These are phyloP conservation scores for Xenopus tropicalis DNA, from an alignment of 2,113 vertebrate genomes.

Conservation along the genomic window DNA sequence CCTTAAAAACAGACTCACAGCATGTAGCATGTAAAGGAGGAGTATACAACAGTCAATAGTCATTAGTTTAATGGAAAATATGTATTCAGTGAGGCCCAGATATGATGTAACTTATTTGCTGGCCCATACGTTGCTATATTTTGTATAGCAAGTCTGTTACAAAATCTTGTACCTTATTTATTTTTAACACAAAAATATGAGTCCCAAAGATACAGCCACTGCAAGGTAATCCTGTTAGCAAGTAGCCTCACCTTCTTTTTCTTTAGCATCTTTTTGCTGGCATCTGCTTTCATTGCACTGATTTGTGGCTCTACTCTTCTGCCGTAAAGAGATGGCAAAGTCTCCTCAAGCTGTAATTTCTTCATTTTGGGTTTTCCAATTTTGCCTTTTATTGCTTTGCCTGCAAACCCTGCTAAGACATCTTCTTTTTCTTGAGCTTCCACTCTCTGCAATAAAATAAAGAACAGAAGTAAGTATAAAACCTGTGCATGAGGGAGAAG, in stretches of 20 bases:
- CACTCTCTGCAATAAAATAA: constrained; percentile 66
- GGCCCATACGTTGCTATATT: too few species aligned
- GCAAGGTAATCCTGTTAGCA: too few species aligned
- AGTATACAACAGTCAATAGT: too few species aligned
- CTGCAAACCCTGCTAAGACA: constrained; percentile 67
- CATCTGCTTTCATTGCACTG: constrained; percentile 83
- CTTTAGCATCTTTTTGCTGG: constrained; percentile 85
- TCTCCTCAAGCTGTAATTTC: constrained; percentile 92
- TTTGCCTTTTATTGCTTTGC: constrained; percentile 94
- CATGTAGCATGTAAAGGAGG: too few species aligned
- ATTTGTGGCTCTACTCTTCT: constrained; percentile 88
- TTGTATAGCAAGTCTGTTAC: too few species aligned
- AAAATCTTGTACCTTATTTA: too few species aligned
- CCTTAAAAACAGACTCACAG: too few species aligned
- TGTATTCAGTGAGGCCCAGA: too few species aligned
- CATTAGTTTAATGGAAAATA: too few species aligned
- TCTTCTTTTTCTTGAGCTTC: constrained; percentile 87
- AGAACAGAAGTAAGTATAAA: constrained; percentile 6
- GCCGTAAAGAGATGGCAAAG: constrained; percentile 86
- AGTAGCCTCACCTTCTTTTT: constrained; percentile 83
- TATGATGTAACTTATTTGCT: too few species aligned
- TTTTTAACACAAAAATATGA: too few species aligned
- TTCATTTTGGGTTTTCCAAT: constrained; percentile 93
- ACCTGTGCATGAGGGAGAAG: neutral
- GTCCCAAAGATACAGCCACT: too few species aligned